Base-by-base conservation (phyloP, 2,797 vertebrate genomes). In the Poecilia velifera region DNA sequence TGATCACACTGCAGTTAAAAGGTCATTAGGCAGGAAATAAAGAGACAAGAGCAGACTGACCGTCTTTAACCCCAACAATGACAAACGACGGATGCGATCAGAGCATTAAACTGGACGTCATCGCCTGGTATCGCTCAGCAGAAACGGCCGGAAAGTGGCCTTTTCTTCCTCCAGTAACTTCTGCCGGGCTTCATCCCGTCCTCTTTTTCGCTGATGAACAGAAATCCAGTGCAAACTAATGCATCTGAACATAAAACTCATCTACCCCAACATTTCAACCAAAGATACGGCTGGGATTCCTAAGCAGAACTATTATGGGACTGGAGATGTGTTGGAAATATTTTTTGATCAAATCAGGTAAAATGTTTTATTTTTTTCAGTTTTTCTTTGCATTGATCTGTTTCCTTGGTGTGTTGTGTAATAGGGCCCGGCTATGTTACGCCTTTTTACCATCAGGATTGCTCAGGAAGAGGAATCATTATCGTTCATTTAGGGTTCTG, bases 21-120 rank as follows among this genome's bases (percentile, higher is more conserved):
- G 74, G 59, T 66, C 25, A 66, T 81, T 73, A 59, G 47, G 1
- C 39, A n/a, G 45, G 78, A 82, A 83, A 73, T 74, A 79, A 84
- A 75, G 78, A 68, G 28, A 43, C 31, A 36, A 75, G 53, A 71
- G 51, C 4, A 25, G 55, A 72, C 20, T 49, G 68, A 82, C 70
- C 22, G 22, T 31, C 25, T 80, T 76, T 79, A 82, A 76, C 66
- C 66, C 71, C 34, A 9, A 31, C 70, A 46, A 82, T 45, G 62
- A 66, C 36, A 16, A n/a, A 64, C 71, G 6, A 47, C 73, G 71
- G 66, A 53, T 53, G 59, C 41, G 34, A 79, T 66, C 46, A 79
- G 78, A 12, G 2, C 72, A 68, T 74, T 68, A 74, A 79, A 53
- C 64, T 43, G 59, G 57, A 68, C 72, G 64, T 74, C 66, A 79